Percentiles rank a stretch among this genome's conserved stretches.
These are phyloP conservation scores for Brachynemurus nebulosus DNA, from an alignment of 2,888 invertebrate species.

Conservation along the genomic window DNA sequence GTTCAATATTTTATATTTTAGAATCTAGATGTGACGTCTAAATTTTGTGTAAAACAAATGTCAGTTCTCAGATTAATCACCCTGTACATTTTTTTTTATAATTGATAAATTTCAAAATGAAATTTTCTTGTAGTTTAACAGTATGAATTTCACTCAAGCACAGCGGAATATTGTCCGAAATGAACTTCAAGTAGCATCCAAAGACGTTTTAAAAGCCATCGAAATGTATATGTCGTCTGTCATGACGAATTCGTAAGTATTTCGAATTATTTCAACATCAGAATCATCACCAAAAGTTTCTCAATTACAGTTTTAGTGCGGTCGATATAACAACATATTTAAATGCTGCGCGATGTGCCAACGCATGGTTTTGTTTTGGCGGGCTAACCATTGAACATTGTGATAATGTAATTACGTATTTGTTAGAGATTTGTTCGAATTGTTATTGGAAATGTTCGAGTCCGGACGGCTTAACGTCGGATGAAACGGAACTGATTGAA, in stretches of 20 bases:
- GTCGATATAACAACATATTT: conserved; percentile 36
- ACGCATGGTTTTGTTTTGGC: conserved; percentile 50
- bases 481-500: conserved; percentile 44
- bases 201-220: conserved; percentile 31
- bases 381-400: conserved; percentile 29
- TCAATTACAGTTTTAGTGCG: conserved; percentile 25
- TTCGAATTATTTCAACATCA: neutral
- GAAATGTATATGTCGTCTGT: conserved; percentile 30
- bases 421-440: conserved; percentile 30
- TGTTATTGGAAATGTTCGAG: conserved; percentile 30
- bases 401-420: conserved; percentile 25
- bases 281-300: neutral
- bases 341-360: conserved; percentile 40
- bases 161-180: conserved; percentile 30
- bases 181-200: conserved; percentile 32
- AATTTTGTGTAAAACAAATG: too few relatives aligned
- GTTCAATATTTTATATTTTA: too few relatives aligned
- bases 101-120: conserved; percentile 6
- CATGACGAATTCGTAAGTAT: conserved; percentile 19
- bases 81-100: neutral
- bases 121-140: conserved; percentile 32
- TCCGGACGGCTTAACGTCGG: conserved; percentile 35
- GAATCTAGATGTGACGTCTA: too few relatives aligned
- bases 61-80: neutral
- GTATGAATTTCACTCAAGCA: conserved; percentile 29